Evolutionary conservation across 2,888 invertebrate genomes (phyloP).

Genomic region (Salpingus planirostris): DNA sequence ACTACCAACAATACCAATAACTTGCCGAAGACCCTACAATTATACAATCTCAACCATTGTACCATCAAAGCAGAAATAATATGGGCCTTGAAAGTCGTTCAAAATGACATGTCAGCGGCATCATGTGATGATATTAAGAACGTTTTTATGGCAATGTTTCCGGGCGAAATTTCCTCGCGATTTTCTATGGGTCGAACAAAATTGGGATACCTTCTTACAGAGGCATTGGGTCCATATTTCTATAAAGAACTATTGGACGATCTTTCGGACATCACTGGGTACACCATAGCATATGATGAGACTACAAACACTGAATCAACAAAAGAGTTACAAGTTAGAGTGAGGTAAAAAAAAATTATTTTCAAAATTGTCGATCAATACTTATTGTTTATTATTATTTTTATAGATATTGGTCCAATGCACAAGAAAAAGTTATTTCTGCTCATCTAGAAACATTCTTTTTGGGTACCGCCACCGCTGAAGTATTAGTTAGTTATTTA

Average conservation of each 20-base stretch:
- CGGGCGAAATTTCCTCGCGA: background rate
- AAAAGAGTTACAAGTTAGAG: background rate
- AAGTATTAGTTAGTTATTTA: background rate
- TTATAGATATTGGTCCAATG: background rate
- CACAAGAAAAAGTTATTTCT: background rate
- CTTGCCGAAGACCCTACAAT: background rate
- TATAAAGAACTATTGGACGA: background rate
- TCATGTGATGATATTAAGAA: background rate
- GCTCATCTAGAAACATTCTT: background rate
- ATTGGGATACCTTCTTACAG: background rate
- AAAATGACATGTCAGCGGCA: background rate
- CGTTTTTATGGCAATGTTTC: background rate
- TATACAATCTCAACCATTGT: background rate
- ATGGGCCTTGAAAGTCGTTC: background rate
- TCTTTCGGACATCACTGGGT: background rate
- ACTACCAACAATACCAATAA: no score
- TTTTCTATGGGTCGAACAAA: background rate
- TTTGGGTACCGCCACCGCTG: background rate
- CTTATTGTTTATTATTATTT: no score
- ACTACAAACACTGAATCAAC: background rate
- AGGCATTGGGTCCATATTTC: background rate
- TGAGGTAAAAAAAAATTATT: background rate
- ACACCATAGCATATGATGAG: background rate
- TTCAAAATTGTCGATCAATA: background rate
- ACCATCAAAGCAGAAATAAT: background rate